phyloP scores from a whole-genome alignment of 2,888 invertebrate genomes.

The Acanthosoma haemorrhoidale region DNA sequence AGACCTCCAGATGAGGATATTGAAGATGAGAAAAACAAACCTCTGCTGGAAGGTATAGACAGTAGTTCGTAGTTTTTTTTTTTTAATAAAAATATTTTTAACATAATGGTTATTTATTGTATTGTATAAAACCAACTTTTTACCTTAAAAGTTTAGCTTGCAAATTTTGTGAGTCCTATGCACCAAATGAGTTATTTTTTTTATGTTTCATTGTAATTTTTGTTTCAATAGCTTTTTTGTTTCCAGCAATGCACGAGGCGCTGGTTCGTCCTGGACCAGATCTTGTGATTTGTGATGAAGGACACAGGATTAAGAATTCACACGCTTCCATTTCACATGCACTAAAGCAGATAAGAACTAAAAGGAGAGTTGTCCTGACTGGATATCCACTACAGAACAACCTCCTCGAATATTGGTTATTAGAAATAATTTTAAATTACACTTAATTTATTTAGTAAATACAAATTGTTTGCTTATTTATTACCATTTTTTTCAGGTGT shows the following conservation, averaged over 20 bases:
- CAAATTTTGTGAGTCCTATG: too few relatives aligned
- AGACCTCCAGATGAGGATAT: conserved; percentile 51
- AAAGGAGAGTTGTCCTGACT: conserved; percentile 89
- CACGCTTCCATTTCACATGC: conserved; percentile 95
- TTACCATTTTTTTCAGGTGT: conserved; percentile 50
- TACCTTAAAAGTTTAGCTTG: too few relatives aligned
- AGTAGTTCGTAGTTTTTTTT: too few relatives aligned
- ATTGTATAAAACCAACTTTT: too few relatives aligned
- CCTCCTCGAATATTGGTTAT: conserved; percentile 80
- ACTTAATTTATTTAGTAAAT: neutral
- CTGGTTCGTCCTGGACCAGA: conserved; percentile 89
- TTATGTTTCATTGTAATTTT: too few relatives aligned
- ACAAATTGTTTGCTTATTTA: neutral
- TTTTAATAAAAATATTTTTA: neutral
- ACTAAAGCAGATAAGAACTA: conserved; percentile 88
- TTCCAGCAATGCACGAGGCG: conserved; percentile 72
- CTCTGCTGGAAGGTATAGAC: conserved; percentile 67
- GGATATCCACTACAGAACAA: conserved; percentile 99
- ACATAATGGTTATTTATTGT: too few relatives aligned
- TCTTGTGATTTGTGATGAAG: conserved; percentile 84
- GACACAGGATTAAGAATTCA: conserved; percentile 96
- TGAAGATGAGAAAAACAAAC: conserved; percentile 58
- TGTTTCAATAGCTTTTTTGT: too few relatives aligned
- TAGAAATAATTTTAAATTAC: neutral
- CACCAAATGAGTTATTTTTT: too few relatives aligned